Conservation (phyloP, 2,797 vertebrate species). For the Cetoscarus ocellatus region DNA sequence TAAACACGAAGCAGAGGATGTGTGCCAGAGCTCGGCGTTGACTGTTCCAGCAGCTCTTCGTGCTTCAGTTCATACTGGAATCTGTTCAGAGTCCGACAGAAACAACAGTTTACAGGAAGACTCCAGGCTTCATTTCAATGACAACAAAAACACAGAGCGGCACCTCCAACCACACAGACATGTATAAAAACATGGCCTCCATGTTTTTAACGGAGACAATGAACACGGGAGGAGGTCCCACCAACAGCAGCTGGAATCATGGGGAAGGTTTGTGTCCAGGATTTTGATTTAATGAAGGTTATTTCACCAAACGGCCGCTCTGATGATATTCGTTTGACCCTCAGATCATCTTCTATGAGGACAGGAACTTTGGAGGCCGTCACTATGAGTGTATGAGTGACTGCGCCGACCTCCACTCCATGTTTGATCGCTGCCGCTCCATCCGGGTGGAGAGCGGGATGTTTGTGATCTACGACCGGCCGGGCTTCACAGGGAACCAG, state of each 20-base stretch:
- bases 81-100: conserved; percentile 44
- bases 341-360: conserved; percentile 87
- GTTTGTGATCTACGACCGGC: conserved; percentile 82
- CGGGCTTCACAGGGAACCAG: conserved; percentile 75
- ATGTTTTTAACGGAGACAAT: conserved; percentile 5
- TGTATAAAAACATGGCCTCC: conserved; percentile 66
- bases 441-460: conserved; percentile 80
- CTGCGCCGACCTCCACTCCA: conserved; percentile 75
- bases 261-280: conserved; percentile 76
- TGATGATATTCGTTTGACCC: background rate
- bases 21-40: conserved; percentile 2
- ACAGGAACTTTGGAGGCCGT: conserved; percentile 81
- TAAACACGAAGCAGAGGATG: background rate
- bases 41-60: conserved; percentile 59
- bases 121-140: conserved; percentile 71
- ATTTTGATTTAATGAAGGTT: background rate
- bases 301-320: background rate
- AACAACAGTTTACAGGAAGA: conserved; percentile 57
- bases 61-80: conserved; percentile 72
- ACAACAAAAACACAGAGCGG: conserved; percentile 58
- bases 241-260: conserved; percentile 53
- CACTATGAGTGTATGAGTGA: conserved; percentile 79
- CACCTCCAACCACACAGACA: conserved; percentile 31
- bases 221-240: conserved; percentile 32
- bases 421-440: conserved; percentile 80